A percentile compares a stretch with the other conserved stretches of the same genome.
These are phyloP conservation scores for Drosophila sp. DNA, from an alignment of 1,140 invertebrate species.

Conservation along the genomic window DNA sequence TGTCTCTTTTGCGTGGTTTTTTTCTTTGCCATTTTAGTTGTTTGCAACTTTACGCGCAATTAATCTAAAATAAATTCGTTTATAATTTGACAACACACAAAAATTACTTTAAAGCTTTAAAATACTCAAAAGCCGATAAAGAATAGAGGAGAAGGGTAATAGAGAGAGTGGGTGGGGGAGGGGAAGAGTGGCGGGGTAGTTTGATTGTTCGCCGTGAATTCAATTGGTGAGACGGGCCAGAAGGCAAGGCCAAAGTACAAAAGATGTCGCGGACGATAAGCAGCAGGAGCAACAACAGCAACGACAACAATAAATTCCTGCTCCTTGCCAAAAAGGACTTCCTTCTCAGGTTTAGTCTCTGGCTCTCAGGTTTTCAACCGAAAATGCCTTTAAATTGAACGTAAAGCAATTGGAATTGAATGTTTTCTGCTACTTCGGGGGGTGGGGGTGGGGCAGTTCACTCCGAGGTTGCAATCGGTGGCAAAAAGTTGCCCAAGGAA, in stretches of 20 bases:
- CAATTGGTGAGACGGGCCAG: constrained; percentile 61
- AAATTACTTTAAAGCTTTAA: constrained; percentile 57
- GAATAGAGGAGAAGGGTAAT: background rate
- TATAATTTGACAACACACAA: constrained; percentile 80
- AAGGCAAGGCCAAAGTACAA: constrained; percentile 14
- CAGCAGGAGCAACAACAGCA: constrained; percentile 13
- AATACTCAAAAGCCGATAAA: constrained; percentile 58
- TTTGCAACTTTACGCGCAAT: constrained; percentile 82
- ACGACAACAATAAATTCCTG: constrained; percentile 11
- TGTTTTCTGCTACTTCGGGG: constrained; percentile 7
- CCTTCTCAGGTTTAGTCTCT: constrained; percentile 32
- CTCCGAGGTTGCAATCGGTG: background rate
- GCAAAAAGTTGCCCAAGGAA: constrained; percentile 42
- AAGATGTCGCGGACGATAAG: constrained; percentile 38
- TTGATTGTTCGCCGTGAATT: constrained; percentile 57
- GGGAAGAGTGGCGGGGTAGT: background rate
- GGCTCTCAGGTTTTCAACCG: constrained; percentile 59
- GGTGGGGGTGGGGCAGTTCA: background rate
- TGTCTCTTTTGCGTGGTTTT: constrained; percentile 31
- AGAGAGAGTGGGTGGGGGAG: background rate
- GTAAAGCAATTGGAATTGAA: constrained; percentile 58
- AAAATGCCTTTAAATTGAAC: constrained; percentile 71
- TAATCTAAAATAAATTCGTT: constrained; percentile 83
- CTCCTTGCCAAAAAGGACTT: background rate
- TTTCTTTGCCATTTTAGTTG: constrained; percentile 41